These are phyloP conservation scores for Morinoia aosen DNA, from an alignment of 2,888 invertebrate species.

Conservation along the genomic window DNA sequence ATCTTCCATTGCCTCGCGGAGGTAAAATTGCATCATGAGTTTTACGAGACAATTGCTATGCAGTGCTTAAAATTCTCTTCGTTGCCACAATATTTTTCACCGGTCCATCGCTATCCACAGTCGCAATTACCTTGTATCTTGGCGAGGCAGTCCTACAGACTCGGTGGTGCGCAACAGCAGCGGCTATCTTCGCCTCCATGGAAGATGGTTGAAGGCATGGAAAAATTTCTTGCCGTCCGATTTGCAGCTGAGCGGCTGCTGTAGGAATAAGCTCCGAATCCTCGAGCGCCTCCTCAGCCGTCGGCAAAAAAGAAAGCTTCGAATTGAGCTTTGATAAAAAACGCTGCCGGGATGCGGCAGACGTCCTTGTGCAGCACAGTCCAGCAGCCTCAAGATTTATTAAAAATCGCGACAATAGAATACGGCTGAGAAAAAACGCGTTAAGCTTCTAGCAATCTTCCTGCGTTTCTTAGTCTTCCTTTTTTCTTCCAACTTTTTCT, in stretches of 20 bases:
- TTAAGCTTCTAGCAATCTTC: background rate
- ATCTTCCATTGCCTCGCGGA: background rate
- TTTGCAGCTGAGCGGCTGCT: background rate
- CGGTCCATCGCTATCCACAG: background rate
- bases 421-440: background rate
- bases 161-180: too few species aligned
- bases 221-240: constrained; percentile 10
- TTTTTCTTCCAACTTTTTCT: background rate
- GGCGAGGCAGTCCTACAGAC: background rate
- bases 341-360: background rate
- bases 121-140: background rate
- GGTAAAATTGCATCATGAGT: background rate
- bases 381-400: background rate
- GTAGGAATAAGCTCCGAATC: background rate
- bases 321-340: constrained; percentile 16
- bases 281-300: background rate
- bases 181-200: background rate
- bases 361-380: background rate
- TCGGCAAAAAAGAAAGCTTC: background rate
- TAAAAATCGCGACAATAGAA: background rate
- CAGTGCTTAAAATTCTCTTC: background rate
- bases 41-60: constrained; percentile 3
- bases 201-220: background rate
- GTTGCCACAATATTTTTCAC: background rate
- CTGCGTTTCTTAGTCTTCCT: background rate